Evolutionary conservation across 2,888 invertebrate species (phyloP), one percentile per base, ranked within the genome.

Genomic region (Dioctria linearis): DNA sequence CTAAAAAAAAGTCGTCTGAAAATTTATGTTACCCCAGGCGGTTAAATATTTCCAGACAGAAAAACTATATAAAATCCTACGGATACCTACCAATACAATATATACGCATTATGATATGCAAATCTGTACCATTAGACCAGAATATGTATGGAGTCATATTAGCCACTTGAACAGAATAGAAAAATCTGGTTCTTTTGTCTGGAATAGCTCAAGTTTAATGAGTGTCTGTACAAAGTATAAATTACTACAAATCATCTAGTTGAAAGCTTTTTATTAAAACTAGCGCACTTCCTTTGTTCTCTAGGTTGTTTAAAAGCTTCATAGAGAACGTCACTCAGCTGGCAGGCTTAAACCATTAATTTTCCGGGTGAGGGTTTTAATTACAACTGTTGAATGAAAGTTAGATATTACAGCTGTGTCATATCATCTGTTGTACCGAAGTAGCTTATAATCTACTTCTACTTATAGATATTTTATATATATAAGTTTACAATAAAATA

Each of bases 311-410:
- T 63, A 49, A 76, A 76, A 63, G 76, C 76, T 76, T 76, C 76
- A 76, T 76, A 63, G 37, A 63, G 63, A 76, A 76, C 49, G 76
- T 76, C 76, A 76, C 76, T 76, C 76, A 76, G 49, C 76, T 76
- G 76, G 46, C 76, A 76, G 76, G 63, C 76, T 39, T 63, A 63
- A 76, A 76, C 63, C 76, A 76, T 76, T 63, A 76, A 76, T 76
- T 76, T 76, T 76, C 63, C 76, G 46, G 76, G 63, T 49, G 76
- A 63, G 76, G 76, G 49, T 76, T 63, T 76, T 76, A 76, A 76
- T 76, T 76, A 76, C 76, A 76, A 76, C 76, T 76, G 76, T 76
- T 76, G 76, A 76, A 63, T 76, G 63, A 49, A 40, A 76, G 76
- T 76, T 57, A 54, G 73, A 57, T 73, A 25, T 63, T 63, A 76